phyloP scores from a whole-genome alignment of 2,888 invertebrate species.

The Pterostichus niger region DNA sequence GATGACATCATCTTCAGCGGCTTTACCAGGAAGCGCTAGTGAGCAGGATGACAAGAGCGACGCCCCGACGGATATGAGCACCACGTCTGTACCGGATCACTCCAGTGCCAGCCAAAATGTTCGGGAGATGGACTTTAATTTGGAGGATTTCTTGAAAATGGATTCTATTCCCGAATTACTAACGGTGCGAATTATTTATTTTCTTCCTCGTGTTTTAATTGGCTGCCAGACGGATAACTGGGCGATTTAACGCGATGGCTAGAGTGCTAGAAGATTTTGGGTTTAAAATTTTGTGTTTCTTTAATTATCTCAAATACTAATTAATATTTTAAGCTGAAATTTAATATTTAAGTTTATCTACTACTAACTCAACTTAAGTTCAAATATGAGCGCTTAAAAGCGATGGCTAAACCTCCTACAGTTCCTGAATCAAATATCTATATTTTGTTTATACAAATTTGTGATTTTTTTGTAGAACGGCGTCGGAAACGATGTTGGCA shows the following conservation, averaged over 20 bases:
- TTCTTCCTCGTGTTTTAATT: no score
- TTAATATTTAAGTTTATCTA: no score
- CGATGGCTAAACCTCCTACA: no score
- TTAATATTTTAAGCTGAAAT: no score
- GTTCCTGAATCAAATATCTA: constrained; percentile 4
- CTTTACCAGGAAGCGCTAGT: constrained; percentile 8
- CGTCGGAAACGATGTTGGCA: constrained; percentile 80
- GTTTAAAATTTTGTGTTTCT: no score
- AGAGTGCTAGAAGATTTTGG: no score
- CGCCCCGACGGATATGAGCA: constrained; percentile 69
- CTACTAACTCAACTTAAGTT: no score
- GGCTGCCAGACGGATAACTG: neutral
- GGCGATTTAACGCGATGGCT: no score
- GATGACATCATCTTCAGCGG: constrained; percentile 52
- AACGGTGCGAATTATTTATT: constrained; percentile 78
- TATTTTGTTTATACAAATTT: constrained; percentile 66
- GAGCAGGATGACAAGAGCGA: constrained; percentile 69
- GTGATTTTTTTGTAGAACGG: constrained; percentile 81
- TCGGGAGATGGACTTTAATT: constrained; percentile 83
- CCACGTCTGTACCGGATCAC: constrained; percentile 70
- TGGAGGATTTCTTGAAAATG: constrained; percentile 91
- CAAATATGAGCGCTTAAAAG: no score
- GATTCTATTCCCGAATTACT: constrained; percentile 87
- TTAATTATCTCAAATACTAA: no score
- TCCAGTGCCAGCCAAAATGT: constrained; percentile 68